phyloP scores from a whole-genome alignment of 2,797 vertebrate genomes.

The Enteromius afrohamiltoni region DNA sequence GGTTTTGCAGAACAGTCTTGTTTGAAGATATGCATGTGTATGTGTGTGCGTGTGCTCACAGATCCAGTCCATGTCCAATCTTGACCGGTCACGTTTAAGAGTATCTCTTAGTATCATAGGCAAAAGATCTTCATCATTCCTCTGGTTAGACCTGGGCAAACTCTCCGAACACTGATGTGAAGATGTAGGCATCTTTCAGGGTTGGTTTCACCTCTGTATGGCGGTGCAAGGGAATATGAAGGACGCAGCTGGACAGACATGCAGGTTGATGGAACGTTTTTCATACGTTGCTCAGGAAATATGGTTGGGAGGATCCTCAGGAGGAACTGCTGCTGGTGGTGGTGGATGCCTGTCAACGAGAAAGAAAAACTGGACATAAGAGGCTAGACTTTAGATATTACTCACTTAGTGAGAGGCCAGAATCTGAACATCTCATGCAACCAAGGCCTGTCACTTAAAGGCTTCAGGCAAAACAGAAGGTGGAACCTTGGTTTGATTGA shows the following conservation, averaged over 20 bases:
- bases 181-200: constrained; percentile 20
- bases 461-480: constrained; percentile 72
- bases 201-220: neutral
- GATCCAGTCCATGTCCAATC: constrained; percentile 14
- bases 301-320: constrained; percentile 62
- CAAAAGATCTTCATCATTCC: neutral
- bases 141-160: neutral
- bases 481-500: constrained; percentile 62
- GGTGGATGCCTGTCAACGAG: constrained; percentile 73
- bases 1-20: constrained; percentile 32
- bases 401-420: constrained; percentile 54
- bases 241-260: constrained; percentile 42
- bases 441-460: constrained; percentile 68
- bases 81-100: neutral
- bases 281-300: constrained; percentile 43
- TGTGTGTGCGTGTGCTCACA: neutral
- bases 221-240: neutral
- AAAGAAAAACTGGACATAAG: constrained; percentile 56
- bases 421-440: constrained; percentile 71
- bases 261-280: constrained; percentile 31
- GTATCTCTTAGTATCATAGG: neutral
- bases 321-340: constrained; percentile 76
- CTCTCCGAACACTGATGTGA: constrained; percentile 9
- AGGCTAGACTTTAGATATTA: constrained; percentile 1
- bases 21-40: constrained; percentile 39